Conservation (phyloP, 2,888 invertebrate genomes). For the Cyrtodaria siliqua region DNA sequence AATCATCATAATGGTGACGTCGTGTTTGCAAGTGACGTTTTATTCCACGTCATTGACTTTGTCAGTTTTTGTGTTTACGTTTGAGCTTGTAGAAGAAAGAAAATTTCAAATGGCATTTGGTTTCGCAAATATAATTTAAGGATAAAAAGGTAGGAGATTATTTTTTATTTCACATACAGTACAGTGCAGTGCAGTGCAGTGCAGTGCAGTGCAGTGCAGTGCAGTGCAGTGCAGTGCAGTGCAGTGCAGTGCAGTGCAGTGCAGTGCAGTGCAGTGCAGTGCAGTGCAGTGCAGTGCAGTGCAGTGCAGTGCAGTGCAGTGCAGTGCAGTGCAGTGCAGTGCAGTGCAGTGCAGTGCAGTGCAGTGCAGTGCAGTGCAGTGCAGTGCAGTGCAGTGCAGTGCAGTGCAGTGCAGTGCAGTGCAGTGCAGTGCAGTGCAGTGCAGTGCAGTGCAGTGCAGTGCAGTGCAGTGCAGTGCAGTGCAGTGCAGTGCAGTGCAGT, state of each 20-base stretch:
- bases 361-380: slow-evolving; percentile 17
- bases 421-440: slow-evolving; percentile 9
- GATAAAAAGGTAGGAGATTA: too few species aligned
- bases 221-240: slow-evolving; percentile 20
- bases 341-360: slow-evolving; percentile 15
- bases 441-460: slow-evolving; percentile 1
- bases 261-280: slow-evolving; percentile 19
- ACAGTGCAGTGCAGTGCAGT: slow-evolving; percentile 23
- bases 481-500: too few species aligned
- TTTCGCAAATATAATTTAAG: too few species aligned
- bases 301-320: slow-evolving; percentile 18
- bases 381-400: slow-evolving; percentile 20
- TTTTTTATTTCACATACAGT: too few species aligned
- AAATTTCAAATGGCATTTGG: too few species aligned
- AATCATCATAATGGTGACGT: too few species aligned
- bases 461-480: slow-evolving; percentile 2
- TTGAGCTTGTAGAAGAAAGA: too few species aligned
- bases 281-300: slow-evolving; percentile 12
- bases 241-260: slow-evolving; percentile 19
- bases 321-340: slow-evolving; percentile 14
- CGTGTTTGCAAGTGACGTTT: too few species aligned
- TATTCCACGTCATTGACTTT: too few species aligned
- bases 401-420: slow-evolving; percentile 7
- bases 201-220: slow-evolving; percentile 13
- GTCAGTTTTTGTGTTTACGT: too few species aligned